Conservation (phyloP, 92 coral and sea anemone species). For the Epizoanthus fatuus region DNA sequence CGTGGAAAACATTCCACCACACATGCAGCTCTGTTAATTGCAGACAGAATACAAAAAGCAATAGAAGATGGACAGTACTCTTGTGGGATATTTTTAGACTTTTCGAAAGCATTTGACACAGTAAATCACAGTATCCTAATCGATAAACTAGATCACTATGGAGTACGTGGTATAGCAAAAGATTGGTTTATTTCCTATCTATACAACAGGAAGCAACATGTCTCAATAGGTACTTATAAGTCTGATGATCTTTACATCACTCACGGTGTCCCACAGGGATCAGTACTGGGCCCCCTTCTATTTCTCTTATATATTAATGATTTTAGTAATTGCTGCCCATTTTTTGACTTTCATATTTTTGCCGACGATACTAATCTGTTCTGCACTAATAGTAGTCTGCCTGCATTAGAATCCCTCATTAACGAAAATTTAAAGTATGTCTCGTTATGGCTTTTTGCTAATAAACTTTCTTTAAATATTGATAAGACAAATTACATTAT, state of each 20-base stretch:
- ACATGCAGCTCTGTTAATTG: no score
- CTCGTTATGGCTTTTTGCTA: neutral
- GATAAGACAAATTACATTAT: no score
- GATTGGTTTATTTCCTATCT: slow-evolving; percentile 45
- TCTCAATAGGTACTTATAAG: neutral
- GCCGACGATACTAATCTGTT: slow-evolving; percentile 36
- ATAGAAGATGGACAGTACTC: no score
- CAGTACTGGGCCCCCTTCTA: slow-evolving; percentile 34
- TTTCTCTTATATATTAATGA: slow-evolving; percentile 39
- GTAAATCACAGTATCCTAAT: slow-evolving; percentile 20
- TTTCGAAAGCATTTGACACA: no score
- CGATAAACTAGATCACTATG: slow-evolving; percentile 19
- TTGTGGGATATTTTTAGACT: no score
- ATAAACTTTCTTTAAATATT: no score
- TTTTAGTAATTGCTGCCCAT: neutral
- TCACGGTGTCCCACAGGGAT: slow-evolving; percentile 2
- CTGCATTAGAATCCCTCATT: neutral
- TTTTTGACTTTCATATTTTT: slow-evolving; percentile 42
- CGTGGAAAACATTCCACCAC: neutral
- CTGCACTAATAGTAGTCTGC: neutral
- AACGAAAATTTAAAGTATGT: neutral
- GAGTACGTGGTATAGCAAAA: slow-evolving; percentile 29
- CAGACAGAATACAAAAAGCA: no score
- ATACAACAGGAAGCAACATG: slow-evolving; percentile 14
- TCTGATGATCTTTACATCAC: slow-evolving; percentile 14